phyloP scores from a whole-genome alignment of 2,888 invertebrate species.

The Electrophaes corylata region DNA sequence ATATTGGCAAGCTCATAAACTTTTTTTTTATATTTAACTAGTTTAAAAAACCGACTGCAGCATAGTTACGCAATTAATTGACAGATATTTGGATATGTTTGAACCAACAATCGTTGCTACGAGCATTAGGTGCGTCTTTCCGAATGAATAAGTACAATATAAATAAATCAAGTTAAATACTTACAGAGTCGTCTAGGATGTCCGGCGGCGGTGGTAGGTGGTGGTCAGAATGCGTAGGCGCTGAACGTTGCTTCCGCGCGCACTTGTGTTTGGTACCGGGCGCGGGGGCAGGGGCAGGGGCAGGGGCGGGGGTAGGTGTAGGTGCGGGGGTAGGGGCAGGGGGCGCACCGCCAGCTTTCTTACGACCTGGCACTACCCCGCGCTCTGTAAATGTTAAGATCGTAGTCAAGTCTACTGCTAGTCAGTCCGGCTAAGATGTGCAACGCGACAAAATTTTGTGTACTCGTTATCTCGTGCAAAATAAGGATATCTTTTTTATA shows the following conservation, averaged over 20 bases:
- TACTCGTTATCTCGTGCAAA: no score
- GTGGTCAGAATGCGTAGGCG: conserved; percentile 74
- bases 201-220: conserved; percentile 80
- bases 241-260: conserved; percentile 72
- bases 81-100: no score
- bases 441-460: no score
- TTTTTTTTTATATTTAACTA: no score
- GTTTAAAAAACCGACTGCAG: no score
- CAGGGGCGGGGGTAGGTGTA: conserved; percentile 45
- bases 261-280: conserved; percentile 61
- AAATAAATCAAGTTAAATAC: conserved; percentile 27
- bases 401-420: background rate
- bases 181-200: conserved; percentile 71
- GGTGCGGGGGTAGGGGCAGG: conserved; percentile 34
- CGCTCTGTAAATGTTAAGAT: conserved; percentile 41
- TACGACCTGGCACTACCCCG: conserved; percentile 34
- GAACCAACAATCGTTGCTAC: no score
- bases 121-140: no score
- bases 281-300: conserved; percentile 30
- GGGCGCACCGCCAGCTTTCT: conserved; percentile 52
- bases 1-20: no score
- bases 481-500: no score
- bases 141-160: no score
- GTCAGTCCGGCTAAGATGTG: no score
- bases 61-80: no score